Evolutionary conservation across 2,113 vertebrate species (phyloP), one percentile per base, ranked within the genome.

Genomic region (Hydrochoerus hydrochaeris): DNA sequence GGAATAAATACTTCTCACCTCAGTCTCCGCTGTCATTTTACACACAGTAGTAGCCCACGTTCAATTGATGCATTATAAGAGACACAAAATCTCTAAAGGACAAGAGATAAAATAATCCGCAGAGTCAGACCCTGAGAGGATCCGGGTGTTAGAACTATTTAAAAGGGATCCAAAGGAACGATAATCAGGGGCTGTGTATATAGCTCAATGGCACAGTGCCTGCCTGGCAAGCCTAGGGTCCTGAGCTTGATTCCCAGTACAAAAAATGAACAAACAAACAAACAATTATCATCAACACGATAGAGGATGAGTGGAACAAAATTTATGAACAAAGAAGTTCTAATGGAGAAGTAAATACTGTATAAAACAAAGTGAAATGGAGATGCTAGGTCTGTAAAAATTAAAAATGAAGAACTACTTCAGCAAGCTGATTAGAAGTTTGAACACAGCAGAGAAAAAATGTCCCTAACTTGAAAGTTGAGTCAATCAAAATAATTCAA

Each of bases 251-350:
- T 52, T 52, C 49, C 49, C 10, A 52, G 49, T 52, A 52, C 49
- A 52, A 52, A 52, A 52, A 52, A n/a, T n/a, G n/a, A n/a, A 4
- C 46, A 49, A 49, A 8, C 49, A 52, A 52, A 52, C 49, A 52
- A 52, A 52, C 49, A 52, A 52, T 24, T 69, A 1, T 26, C 49
- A 41, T 20, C 52, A 14, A 7, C 52, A 35, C 7, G 62, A 69
- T 62, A 52, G 17, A 89, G 26, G 54, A 16, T 46, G 17, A 62
- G 63, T 3, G 5, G 38, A 44, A 41, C 0, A 38, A 9, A 22
- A 14, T 0, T 0, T 7, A 35, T 1, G 6, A 73, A 0, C 57
- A 38, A 4, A 49, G 80, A 30, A 57, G n/a, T 63, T 32, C 44
- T 65, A 38, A 38, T 4, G 9, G 58, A 52, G 12, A 62, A 85